Evolutionary conservation across 2,888 invertebrate genomes (phyloP).

Genomic region (Mythimna lalbum): DNA sequence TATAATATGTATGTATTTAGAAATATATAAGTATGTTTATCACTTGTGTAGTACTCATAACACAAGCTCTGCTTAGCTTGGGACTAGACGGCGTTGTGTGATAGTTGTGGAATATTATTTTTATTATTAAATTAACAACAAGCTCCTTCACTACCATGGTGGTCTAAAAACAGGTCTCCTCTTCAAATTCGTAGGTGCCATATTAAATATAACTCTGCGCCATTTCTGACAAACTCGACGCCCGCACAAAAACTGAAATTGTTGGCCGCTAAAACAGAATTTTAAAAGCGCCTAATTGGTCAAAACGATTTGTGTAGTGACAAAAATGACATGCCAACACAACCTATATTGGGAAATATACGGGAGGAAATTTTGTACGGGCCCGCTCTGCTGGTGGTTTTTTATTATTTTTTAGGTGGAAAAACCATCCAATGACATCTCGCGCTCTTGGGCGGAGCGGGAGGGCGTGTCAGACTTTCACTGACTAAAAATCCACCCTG

Average conservation of each 20-base stretch:
- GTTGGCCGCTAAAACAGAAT: slow-evolving; percentile 67
- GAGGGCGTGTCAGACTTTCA: too few species aligned
- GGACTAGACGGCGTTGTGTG: too few species aligned
- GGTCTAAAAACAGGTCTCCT: slow-evolving; percentile 20
- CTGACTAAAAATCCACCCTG: too few species aligned
- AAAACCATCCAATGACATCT: too few species aligned
- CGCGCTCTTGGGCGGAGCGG: too few species aligned
- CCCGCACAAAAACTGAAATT: slow-evolving; percentile 56
- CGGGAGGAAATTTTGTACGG: slow-evolving; percentile 45
- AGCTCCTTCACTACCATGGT: slow-evolving; percentile 23
- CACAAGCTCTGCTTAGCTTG: too few species aligned
- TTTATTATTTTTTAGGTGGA: too few species aligned
- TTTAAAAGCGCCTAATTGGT: slow-evolving; percentile 72
- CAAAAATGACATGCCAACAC: slow-evolving; percentile 70
- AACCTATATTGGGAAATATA: slow-evolving; percentile 64
- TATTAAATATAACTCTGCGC: slow-evolving; percentile 48
- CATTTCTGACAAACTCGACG: slow-evolving; percentile 46
- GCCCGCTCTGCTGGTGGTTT: too few species aligned
- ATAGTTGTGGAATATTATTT: too few species aligned
- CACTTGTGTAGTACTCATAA: too few species aligned
- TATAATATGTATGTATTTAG: too few species aligned
- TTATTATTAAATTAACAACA: background rate
- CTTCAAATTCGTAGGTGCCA: slow-evolving; percentile 47
- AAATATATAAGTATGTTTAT: too few species aligned
- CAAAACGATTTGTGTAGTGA: slow-evolving; percentile 69